Evolutionary conservation across 2,113 vertebrate species (phyloP).

Genomic region (Phasianus colchicus): DNA sequence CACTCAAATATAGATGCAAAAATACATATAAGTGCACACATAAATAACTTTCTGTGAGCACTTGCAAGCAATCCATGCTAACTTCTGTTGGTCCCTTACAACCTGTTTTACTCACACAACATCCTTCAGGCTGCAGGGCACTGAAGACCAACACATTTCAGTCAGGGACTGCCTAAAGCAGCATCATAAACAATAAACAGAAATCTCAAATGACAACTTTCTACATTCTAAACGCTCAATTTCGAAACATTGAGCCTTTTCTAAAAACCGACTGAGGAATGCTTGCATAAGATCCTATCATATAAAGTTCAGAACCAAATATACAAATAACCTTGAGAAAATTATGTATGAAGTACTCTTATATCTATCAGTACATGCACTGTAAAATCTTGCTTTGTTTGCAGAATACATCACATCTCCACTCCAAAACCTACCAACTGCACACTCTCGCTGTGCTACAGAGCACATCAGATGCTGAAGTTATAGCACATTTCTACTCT

Average conservation of each 20-base stretch:
- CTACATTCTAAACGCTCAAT: not conserved
- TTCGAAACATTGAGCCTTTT: not conserved
- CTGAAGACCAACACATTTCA: not conserved
- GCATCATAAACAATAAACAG: not conserved
- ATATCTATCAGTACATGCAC: not conserved
- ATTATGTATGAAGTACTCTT: not conserved
- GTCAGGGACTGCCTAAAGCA: not conserved
- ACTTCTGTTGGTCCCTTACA: not conserved
- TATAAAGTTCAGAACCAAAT: not conserved
- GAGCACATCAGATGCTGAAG: not conserved
- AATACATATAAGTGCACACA: not conserved
- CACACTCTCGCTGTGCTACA: not conserved
- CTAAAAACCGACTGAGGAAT: not conserved
- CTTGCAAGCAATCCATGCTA: not conserved
- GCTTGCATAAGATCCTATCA: not conserved
- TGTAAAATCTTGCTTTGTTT: not conserved
- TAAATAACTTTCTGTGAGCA: not conserved
- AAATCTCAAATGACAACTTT: not conserved
- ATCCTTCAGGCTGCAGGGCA: not conserved
- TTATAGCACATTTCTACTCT: not conserved
- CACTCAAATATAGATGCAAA: not conserved
- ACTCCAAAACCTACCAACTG: not conserved
- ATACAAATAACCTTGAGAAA: not conserved
- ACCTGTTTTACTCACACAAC: not conserved
- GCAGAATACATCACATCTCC: not conserved